Evolutionary conservation across 2,888 invertebrate genomes (phyloP).

Genomic region (Pteria penguin): DNA sequence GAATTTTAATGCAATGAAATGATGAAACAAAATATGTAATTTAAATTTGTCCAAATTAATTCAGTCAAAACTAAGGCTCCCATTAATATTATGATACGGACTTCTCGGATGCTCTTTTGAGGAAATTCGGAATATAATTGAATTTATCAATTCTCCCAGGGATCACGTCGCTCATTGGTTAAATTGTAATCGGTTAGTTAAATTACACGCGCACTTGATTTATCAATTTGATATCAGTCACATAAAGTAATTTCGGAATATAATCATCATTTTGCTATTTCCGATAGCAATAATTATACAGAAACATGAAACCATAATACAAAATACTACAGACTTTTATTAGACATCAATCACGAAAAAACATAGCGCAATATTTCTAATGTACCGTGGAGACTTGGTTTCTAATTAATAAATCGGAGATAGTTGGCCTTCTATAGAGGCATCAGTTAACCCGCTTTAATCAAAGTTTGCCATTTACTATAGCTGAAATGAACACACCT

Average conservation of each 20-base stretch:
- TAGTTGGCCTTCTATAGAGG: conserved; percentile 26
- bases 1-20: no score
- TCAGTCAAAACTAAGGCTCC: no score
- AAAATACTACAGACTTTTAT: conserved; percentile 53
- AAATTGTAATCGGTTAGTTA: conserved; percentile 41
- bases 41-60: no score
- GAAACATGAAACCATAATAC: conserved; percentile 51
- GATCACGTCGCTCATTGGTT: conserved; percentile 25
- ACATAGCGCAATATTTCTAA: conserved; percentile 56
- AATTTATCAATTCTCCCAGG: conserved; percentile 4
- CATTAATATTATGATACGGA: not conserved
- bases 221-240: conserved; percentile 44
- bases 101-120: conserved; percentile 1
- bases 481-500: conserved; percentile 40
- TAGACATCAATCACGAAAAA: conserved; percentile 43
- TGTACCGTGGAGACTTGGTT: conserved; percentile 54
- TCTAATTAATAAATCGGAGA: conserved; percentile 59
- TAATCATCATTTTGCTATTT: conserved; percentile 42
- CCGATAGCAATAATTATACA: conserved; percentile 53
- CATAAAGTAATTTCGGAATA: conserved; percentile 42
- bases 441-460: conserved; percentile 52
- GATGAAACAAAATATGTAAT: no score
- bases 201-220: conserved; percentile 44
- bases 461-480: conserved; percentile 50
- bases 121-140: not conserved